Base-by-base conservation (phyloP, 2,113 vertebrate species). In the Tonatia bakeri region DNA sequence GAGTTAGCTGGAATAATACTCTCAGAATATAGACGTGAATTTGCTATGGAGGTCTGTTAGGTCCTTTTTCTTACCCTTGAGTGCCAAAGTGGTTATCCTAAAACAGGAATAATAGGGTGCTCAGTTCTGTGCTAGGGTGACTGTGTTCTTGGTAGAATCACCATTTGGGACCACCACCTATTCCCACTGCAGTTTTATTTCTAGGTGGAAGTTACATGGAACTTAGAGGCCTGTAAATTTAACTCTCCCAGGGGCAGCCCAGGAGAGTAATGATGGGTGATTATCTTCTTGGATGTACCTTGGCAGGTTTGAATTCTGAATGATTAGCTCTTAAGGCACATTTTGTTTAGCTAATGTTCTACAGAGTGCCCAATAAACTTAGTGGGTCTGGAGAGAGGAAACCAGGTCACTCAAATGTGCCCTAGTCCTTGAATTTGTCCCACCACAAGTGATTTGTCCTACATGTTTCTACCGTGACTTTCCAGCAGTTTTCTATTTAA, bases 321-420 rank as follows among this genome's bases (percentile, higher is more conserved):
- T 61, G 76, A 40, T 31, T 64, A 87, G 38, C 38, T 83, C 56
- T 72, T 82, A 38, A 80, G 54, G 19, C 82, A 88, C 24, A 52
- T 94, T 70, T 50, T 91, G 3, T 75, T 93, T 81, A 88, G 28
- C 56, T 67, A 76, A 56, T 93, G 43, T 85, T 87, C 47, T 92
- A 69, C 59, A 38, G 79, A 89, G 47, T 96, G n/a, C 47, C 43
- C 47, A 83, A 3, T 93, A 73, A 86, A 77, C 69, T 82, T 52
- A 94, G 28, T 52, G 72, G 26, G 87, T 82, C 26, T 87, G 61
- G 52, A 91, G 72, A 91, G 28, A 94, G 87, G 47, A 86, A 95
- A 94, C 31, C 11, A 67, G 64, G 28, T 81, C 33, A 69, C 14
- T 95, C 20, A 88, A 31, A 95, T 59, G 22, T 88, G 22, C 36